phyloP scores from a whole-genome alignment of 2,888 invertebrate genomes.

The Azorinus chamasolen region DNA sequence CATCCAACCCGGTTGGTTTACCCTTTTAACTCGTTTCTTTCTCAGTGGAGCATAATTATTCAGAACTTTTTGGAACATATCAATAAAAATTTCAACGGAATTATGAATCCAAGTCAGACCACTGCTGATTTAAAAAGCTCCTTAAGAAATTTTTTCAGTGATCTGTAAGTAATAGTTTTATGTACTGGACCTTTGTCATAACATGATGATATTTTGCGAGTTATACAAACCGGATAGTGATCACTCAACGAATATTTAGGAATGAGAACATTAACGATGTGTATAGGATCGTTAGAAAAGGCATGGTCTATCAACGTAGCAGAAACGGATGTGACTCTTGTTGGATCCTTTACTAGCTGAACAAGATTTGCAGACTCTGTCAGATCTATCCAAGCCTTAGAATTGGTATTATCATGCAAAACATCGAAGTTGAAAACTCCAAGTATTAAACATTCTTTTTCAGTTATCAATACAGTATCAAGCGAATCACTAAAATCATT shows the following conservation, averaged over 20 bases:
- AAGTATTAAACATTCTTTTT: constrained; percentile 2
- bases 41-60: constrained; percentile 8
- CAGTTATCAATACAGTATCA: not conserved
- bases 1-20: no score
- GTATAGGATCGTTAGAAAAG: no score
- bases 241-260: no score
- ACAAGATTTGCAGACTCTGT: not conserved
- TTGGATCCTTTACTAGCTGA: constrained; percentile 2
- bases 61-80: constrained; percentile 1
- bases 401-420: not conserved
- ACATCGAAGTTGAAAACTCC: constrained; percentile 12
- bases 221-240: no score
- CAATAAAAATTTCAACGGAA: not conserved
- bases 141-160: not conserved
- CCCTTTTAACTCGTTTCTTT: no score
- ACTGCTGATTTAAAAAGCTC: not conserved
- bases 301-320: constrained; percentile 13
- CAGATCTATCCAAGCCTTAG: not conserved
- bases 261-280: no score
- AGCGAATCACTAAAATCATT: not conserved
- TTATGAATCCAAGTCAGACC: constrained; percentile 15
- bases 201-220: not conserved
- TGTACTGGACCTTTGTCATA: constrained; percentile 1
- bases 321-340: constrained; percentile 7
- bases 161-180: constrained; percentile 2